Conservation (phyloP, 2,797 vertebrate genomes). For the Leuciscus waleckii region DNA sequence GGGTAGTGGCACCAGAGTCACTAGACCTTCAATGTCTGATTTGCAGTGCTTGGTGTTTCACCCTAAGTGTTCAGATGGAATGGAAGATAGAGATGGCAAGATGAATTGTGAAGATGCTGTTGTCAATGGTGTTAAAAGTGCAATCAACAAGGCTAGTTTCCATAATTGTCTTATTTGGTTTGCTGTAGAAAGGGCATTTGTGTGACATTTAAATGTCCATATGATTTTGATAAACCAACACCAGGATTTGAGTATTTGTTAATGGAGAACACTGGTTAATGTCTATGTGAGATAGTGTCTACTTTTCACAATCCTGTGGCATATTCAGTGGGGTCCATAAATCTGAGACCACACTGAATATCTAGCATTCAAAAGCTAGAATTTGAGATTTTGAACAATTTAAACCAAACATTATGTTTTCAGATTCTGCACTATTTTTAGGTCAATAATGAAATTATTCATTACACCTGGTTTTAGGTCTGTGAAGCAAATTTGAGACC, state of each 20-base stretch:
- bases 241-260: not conserved
- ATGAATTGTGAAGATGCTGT: conserved; percentile 6
- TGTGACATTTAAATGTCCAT: not conserved
- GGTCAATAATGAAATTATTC: not conserved
- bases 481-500: not conserved
- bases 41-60: conserved; percentile 46
- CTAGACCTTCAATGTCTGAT: conserved; percentile 54
- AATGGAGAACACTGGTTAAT: not conserved
- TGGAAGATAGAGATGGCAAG: conserved; percentile 14
- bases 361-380: not conserved
- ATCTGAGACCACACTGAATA: not conserved
- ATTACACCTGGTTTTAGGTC: too few relatives aligned
- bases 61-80: conserved; percentile 21
- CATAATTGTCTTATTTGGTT: not conserved
- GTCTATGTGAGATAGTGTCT: not conserved
- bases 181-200: not conserved
- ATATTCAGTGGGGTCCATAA: not conserved
- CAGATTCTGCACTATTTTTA: not conserved
- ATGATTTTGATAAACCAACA: not conserved
- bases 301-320: not conserved
- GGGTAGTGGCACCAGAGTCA: conserved; percentile 51
- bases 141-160: not conserved
- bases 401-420: conserved; percentile 3
- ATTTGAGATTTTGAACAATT: not conserved
- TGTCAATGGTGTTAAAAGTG: conserved; percentile 19